Conservation (phyloP, 2,888 invertebrate genomes). For the Cenopis cana region DNA sequence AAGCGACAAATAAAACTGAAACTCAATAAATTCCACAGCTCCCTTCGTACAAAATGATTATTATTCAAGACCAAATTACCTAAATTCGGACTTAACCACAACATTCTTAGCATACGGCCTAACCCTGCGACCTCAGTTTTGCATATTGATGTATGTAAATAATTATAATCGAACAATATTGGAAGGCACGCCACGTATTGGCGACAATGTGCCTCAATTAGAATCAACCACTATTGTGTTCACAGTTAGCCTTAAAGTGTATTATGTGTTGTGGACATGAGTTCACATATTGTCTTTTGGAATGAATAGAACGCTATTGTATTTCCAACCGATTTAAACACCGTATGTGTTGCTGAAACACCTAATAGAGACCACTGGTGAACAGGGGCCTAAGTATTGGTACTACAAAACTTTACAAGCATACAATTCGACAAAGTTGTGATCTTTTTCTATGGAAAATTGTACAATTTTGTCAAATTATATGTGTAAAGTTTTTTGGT, state of each 20-base stretch:
- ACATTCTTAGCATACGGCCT: conserved; percentile 20
- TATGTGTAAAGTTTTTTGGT: too few relatives aligned
- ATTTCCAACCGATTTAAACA: background rate
- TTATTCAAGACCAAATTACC: background rate
- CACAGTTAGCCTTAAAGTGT: conserved; percentile 14
- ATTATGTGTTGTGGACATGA: conserved; percentile 15
- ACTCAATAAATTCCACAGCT: background rate
- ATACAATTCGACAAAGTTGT: too few relatives aligned
- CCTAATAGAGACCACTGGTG: background rate
- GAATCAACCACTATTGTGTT: conserved; percentile 67
- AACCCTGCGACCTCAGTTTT: conserved; percentile 50
- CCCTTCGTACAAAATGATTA: background rate
- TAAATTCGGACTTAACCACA: conserved; percentile 16
- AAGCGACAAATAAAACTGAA: too few relatives aligned
- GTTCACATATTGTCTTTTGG: background rate
- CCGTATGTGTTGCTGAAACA: background rate
- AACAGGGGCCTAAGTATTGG: too few relatives aligned
- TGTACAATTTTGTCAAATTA: too few relatives aligned
- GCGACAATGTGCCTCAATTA: conserved; percentile 66
- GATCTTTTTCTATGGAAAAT: too few relatives aligned
- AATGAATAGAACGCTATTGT: background rate
- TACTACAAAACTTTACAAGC: too few relatives aligned
- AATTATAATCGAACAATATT: conserved; percentile 60
- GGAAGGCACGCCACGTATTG: conserved; percentile 51
- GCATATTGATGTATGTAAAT: conserved; percentile 75